Evolutionary conservation across 2,113 vertebrate species (phyloP).

Genomic region (Scolopax mira): DNA sequence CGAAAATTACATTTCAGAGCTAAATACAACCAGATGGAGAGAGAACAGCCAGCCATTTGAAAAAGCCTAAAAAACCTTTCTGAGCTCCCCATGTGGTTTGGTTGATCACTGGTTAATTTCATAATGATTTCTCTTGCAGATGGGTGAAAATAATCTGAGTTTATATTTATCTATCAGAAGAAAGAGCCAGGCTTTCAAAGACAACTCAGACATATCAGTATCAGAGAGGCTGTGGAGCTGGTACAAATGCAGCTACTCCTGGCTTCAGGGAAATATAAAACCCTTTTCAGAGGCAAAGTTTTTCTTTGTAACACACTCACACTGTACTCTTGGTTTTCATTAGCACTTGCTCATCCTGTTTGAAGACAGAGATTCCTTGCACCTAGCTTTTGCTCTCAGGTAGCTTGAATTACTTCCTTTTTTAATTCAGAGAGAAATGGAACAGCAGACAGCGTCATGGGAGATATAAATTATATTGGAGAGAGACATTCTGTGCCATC

Average conservation of each 20-base stretch:
- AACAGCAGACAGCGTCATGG: not conserved
- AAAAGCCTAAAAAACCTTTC: constrained; percentile 12
- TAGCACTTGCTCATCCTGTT: not conserved
- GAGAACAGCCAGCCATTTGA: constrained; percentile 65
- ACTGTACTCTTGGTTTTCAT: constrained; percentile 23
- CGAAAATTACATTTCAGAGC: constrained; percentile 76
- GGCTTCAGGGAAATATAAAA: constrained; percentile 46
- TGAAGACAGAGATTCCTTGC: constrained; percentile 4
- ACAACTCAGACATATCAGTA: not conserved
- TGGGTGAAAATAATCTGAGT: constrained; percentile 45
- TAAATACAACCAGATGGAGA: constrained; percentile 81
- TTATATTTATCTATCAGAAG: constrained; percentile 56
- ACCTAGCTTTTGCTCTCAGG: constrained; percentile 13
- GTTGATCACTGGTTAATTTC: constrained; percentile 76
- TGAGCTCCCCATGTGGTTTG: constrained; percentile 54
- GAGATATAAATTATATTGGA: not conserved
- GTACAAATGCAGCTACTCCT: constrained; percentile 37
- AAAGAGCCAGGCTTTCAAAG: constrained; percentile 40
- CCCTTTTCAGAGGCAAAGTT: constrained; percentile 26
- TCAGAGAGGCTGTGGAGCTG: constrained; percentile 30
- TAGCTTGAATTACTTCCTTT: constrained; percentile 24
- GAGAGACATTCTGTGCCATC: not conserved
- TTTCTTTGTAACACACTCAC: constrained; percentile 29
- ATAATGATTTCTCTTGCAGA: constrained; percentile 71
- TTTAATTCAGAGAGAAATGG: not conserved